Conservation (phyloP, 2,797 vertebrate genomes). For the Pelochelys cantorii region DNA sequence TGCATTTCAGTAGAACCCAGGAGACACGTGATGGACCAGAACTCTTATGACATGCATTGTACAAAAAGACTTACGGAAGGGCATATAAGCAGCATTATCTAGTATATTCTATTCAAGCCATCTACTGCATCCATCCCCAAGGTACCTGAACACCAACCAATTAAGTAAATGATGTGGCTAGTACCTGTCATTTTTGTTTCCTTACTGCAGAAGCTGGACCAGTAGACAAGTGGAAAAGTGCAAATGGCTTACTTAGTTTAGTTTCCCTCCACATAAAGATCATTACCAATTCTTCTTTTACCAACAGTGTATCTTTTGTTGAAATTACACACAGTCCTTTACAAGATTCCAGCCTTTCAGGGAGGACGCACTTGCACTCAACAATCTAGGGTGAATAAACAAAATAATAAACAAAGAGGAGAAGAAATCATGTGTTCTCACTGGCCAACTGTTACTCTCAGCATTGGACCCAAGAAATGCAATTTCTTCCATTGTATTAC, state of each 20-base stretch:
- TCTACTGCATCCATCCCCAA: background rate
- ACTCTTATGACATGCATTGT: background rate
- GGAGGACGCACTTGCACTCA: constrained; percentile 8
- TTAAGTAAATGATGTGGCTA: background rate
- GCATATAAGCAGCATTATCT: background rate
- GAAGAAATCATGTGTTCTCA: constrained; percentile 3
- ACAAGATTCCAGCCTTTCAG: background rate
- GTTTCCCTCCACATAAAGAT: background rate
- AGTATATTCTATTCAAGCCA: background rate
- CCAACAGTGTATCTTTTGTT: background rate
- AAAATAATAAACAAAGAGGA: background rate
- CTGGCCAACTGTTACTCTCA: constrained; percentile 32
- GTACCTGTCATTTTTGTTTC: background rate
- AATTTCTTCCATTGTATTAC: constrained; percentile 16
- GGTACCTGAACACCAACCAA: background rate
- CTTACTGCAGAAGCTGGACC: background rate
- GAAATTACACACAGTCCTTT: background rate
- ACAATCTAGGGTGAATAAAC: background rate
- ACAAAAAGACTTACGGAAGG: background rate
- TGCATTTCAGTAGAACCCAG: background rate
- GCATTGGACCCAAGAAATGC: background rate
- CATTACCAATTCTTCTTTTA: background rate
- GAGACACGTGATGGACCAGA: background rate
- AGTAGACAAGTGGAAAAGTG: background rate
- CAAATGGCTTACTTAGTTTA: background rate